Evolutionary conservation across 1,140 invertebrate species (phyloP), one percentile per base, ranked within the genome.

Genomic region (Chelonus insularis): DNA sequence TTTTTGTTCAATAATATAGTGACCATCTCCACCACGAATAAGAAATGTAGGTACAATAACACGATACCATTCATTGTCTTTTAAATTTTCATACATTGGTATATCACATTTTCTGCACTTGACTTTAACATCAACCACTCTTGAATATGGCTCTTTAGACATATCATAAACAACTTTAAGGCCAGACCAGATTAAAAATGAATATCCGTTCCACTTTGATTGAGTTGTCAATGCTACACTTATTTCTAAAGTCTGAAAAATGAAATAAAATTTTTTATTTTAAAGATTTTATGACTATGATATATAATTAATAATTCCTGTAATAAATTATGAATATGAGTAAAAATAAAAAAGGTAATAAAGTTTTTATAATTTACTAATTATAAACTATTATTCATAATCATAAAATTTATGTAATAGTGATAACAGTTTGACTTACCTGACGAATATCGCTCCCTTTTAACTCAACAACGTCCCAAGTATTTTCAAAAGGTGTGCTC

Each of bases 401-500:
- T n/a, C n/a, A n/a, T n/a, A n/a, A n/a, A n/a, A n/a, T n/a, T n/a
- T n/a, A n/a, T n/a, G n/a, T n/a, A n/a, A n/a, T n/a, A n/a, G n/a
- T n/a, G n/a, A n/a, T n/a, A n/a, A n/a, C n/a, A n/a, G n/a, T n/a
- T n/a, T n/a, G n/a, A n/a, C 14, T 90, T 78, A 23, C 86, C 60
- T 86, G 75, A 57, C 83, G 66, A 3, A 93, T 68, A 57, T 87
- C 79, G 29, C 80, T 69, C 0, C 91, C 91, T 3, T 78, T 79
- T 29, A 92, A 64, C 60, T 88, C 86, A 36, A 89, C 83, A 1
- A 87, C 78, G 60, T 89, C 86, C 25, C 91, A 80, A 8, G 79
- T 84, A 71, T 91, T 91, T 66, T 87, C 86, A 62, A 92, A 93
- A 1, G 91, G 91, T 14, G 86, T 78, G 9, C 86, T 83, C 59